Percentiles rank a stretch among this genome's conserved stretches.
Conservation (phyloP, 2,113 vertebrate genomes). For the Dasyurus viverrinus region DNA sequence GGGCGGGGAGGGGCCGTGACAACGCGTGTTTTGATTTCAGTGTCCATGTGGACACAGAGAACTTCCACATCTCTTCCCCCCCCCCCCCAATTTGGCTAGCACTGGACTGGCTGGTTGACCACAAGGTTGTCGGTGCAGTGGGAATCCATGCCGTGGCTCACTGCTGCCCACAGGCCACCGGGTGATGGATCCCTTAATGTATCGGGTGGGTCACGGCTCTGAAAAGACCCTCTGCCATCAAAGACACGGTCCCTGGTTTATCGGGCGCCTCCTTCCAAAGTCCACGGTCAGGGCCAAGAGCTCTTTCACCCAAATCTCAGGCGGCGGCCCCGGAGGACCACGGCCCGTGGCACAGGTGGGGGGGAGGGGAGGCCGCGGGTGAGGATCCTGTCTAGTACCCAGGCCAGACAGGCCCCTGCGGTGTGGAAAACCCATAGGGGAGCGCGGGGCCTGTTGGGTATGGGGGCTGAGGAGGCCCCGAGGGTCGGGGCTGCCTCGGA, state of each 20-base stretch:
- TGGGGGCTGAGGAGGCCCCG: slow-evolving; percentile 57
- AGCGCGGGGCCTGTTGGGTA: slow-evolving; percentile 66
- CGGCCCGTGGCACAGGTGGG: not conserved
- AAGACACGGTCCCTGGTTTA: not conserved
- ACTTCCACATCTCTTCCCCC: too few species aligned
- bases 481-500: slow-evolving; percentile 62
- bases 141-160: not conserved
- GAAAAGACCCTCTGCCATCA: not conserved
- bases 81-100: not conserved
- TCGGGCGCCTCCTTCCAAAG: not conserved
- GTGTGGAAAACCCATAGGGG: slow-evolving; percentile 80
- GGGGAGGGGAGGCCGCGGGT: not conserved
- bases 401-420: slow-evolving; percentile 83
- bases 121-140: not conserved
- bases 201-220: not conserved
- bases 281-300: not conserved
- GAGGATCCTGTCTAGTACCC: slow-evolving; percentile 72
- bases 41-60: accelerated
- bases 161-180: accelerated
- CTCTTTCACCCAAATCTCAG: not conserved
- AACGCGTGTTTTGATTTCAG: not conserved
- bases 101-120: not conserved
- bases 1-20: not conserved
- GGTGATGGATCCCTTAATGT: not conserved
- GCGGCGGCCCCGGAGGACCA: slow-evolving; percentile 15